Evolutionary conservation across 37 sponge, comb jelly and placozoan genomes (phyloP).

Genomic region (Cliona cf. orientalis): DNA sequence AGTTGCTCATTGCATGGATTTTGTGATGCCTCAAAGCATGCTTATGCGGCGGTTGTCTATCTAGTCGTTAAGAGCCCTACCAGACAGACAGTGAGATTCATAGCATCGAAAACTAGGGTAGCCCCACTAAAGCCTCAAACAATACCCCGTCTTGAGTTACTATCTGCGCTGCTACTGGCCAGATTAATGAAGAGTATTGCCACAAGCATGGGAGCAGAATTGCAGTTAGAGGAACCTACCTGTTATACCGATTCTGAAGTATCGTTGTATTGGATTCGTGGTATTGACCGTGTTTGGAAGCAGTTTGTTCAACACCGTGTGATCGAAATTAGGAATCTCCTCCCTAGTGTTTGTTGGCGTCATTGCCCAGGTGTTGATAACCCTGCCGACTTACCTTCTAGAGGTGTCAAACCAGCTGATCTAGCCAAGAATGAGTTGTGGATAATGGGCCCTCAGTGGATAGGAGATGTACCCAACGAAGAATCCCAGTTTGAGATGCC

Average conservation of each 20-base stretch:
- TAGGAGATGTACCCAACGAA: not conserved
- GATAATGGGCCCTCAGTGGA: not conserved
- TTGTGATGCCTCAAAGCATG: too few species aligned
- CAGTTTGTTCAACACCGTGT: slow-evolving; percentile 32
- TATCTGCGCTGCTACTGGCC: slow-evolving; percentile 23
- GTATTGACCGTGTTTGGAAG: slow-evolving; percentile 21
- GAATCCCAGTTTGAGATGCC: not conserved
- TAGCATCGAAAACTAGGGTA: slow-evolving; percentile 22
- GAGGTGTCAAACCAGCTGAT: slow-evolving; percentile 10
- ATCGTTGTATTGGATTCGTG: slow-evolving; percentile 15
- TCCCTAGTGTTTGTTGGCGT: not conserved
- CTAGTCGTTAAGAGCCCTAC: not conserved
- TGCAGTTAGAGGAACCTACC: slow-evolving; percentile 5
- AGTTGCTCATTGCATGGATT: not conserved
- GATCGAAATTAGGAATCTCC: not conserved
- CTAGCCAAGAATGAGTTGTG: not conserved
- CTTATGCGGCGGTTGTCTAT: slow-evolving; percentile 33
- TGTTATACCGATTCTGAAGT: slow-evolving; percentile 37
- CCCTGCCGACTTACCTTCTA: slow-evolving; percentile 34
- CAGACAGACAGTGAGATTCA: not conserved
- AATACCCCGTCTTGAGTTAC: slow-evolving; percentile 23
- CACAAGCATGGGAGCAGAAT: slow-evolving; percentile 8
- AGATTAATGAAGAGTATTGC: slow-evolving; percentile 3
- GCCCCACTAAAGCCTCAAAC: slow-evolving; percentile 24
- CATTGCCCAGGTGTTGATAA: slow-evolving; percentile 18